Base-by-base conservation (phyloP, 2,797 vertebrate genomes). In the Sebastes minor region DNA sequence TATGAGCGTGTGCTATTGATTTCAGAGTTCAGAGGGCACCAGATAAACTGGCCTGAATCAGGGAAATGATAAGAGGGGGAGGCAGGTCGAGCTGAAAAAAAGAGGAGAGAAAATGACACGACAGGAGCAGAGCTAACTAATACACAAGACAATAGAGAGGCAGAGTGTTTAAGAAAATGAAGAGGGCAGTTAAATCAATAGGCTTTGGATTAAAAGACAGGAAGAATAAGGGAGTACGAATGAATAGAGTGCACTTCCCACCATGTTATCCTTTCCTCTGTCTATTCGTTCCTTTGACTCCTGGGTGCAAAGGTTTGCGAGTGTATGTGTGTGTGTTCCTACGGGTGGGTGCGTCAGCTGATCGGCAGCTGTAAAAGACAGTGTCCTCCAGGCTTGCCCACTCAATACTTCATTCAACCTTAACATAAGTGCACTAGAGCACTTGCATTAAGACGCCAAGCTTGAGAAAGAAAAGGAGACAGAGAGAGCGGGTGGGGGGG, bases 331-430 rank as follows among this genome's bases (percentile, higher is more conserved):
- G 46, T 49, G 46, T 18, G 46, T 49, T 74, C 20, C 10, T 82
- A 75, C 56, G 71, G 76, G 22, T 74, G 84, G 66, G 76, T 87
- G 82, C 76, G 30, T 83, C 86, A 88, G 88, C 86, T 90, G 92
- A 93, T 92, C 75, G 82, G 80, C 86, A 90, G 88, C 91, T 90
- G 85, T 93, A 91, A 92, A 94, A 91, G 89, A 72, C 88, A 84
- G 77, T 92, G 82, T 94, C 89, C 93, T 93, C 88, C 86, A 91
- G 91, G 91, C 90, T 89, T 86, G 72, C 85, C 86, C 87, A 89
- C 91, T 95, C 92, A 91, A 93, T 94, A 94, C 86, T 89, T 90
- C 86, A 94, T 93, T 95, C 91, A 94, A 84, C 88, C 81, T 89
- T 87, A 91, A 89, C 81, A 90, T 88, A 89, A 93, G 90, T 90